Percentiles rank a stretch among this genome's conserved stretches.
Evolutionary conservation across 2,797 vertebrate genomes (phyloP).

Genomic region (Microctenopoma stevenorrisi): DNA sequence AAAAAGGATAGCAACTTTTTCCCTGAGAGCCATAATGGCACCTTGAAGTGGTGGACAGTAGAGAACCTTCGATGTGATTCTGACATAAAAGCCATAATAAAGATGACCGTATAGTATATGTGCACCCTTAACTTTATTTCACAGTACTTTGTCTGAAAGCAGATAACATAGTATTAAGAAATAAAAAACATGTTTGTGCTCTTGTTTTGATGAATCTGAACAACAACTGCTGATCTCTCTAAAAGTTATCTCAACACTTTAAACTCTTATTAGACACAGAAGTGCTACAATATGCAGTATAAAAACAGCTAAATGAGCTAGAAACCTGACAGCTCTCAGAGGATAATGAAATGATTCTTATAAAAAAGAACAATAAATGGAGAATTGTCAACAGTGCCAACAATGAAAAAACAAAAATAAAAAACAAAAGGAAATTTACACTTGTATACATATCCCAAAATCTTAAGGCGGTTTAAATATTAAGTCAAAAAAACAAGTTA

Average conservation of each 20-base stretch:
- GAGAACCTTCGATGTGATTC: background rate
- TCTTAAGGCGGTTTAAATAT: conserved; percentile 88
- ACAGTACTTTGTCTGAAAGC: conserved; percentile 89
- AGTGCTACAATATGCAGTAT: conserved; percentile 90
- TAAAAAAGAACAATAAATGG: conserved; percentile 81
- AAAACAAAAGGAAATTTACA: conserved; percentile 80
- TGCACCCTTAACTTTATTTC: conserved; percentile 87
- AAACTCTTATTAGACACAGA: conserved; percentile 84
- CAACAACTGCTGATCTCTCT: conserved; percentile 79
- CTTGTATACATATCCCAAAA: conserved; percentile 83
- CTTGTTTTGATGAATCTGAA: conserved; percentile 85
- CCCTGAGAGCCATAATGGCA: background rate
- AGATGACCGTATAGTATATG: conserved; percentile 73
- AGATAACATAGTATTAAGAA: conserved; percentile 87
- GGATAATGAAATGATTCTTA: conserved; percentile 82
- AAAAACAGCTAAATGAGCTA: conserved; percentile 86
- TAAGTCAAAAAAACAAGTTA: conserved; percentile 81
- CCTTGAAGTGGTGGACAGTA: background rate
- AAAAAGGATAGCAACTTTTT: background rate
- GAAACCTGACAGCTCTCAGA: conserved; percentile 83
- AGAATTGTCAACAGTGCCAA: conserved; percentile 82
- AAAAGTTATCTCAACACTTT: conserved; percentile 81
- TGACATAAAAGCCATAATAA: conserved; percentile 60
- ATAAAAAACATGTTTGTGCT: conserved; percentile 86
- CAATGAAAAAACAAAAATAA: conserved; percentile 55